phyloP scores from a whole-genome alignment of 2,113 vertebrate genomes.

The Spea multiplicata region DNA sequence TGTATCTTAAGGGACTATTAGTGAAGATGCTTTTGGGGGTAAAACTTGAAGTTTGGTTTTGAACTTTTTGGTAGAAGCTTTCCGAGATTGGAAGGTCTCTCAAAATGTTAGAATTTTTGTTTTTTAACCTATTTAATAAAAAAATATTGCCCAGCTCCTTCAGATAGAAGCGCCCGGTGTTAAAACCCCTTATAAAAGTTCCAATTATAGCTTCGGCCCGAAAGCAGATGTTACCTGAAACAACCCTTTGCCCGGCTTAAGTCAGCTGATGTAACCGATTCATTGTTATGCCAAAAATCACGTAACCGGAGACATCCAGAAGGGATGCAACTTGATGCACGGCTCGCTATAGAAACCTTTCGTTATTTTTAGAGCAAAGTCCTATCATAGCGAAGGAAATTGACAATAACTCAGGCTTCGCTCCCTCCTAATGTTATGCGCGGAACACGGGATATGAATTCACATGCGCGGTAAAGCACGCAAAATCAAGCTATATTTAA shows the following conservation, averaged over 20 bases:
- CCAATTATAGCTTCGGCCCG: constrained; percentile 1
- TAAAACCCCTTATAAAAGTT: constrained; percentile 14
- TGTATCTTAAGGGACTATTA: no score
- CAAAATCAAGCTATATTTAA: constrained; percentile 19
- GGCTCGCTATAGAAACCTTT: background rate
- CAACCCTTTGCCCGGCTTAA: constrained; percentile 1
- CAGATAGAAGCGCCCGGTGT: background rate
- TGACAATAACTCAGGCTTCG: constrained; percentile 22
- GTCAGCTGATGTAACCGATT: constrained; percentile 17
- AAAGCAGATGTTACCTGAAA: constrained; percentile 29
- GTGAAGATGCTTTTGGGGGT: no score
- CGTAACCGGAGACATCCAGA: constrained; percentile 6
- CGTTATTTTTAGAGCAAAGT: constrained; percentile 14
- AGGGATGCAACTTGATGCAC: background rate
- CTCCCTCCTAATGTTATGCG: constrained; percentile 25
- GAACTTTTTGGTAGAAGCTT: no score
- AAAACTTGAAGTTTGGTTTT: no score
- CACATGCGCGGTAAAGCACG: constrained; percentile 6
- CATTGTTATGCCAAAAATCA: constrained; percentile 24
- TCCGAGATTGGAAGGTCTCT: no score
- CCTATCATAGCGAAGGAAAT: constrained; percentile 21
- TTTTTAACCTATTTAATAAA: no score
- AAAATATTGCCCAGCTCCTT: no score
- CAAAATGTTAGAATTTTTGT: no score
- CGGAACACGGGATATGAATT: constrained; percentile 24